Evolutionary conservation across 2,797 vertebrate genomes (phyloP).

Genomic region (Ambastaia sidthimunki): DNA sequence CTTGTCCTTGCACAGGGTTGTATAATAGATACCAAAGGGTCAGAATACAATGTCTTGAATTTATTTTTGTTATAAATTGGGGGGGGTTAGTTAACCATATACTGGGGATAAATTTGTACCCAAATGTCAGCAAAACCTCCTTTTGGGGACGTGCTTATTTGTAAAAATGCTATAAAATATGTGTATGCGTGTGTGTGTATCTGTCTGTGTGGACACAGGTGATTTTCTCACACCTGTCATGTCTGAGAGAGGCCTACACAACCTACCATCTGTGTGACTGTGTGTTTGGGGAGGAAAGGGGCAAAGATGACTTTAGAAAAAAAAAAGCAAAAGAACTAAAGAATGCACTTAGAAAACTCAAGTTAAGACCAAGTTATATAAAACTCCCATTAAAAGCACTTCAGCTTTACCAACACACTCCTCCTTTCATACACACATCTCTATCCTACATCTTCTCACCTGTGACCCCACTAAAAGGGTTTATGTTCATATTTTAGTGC

Average conservation of each 20-base stretch:
- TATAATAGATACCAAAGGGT: conserved; percentile 29
- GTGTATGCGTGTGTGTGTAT: conserved; percentile 12
- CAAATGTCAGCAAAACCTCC: no score
- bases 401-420: conserved; percentile 21
- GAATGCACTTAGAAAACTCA: conserved; percentile 53
- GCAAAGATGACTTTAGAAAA: conserved; percentile 39
- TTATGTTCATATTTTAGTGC: conserved; percentile 30
- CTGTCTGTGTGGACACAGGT: conserved; percentile 37
- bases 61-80: conserved; percentile 7
- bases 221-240: conserved; percentile 47
- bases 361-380: conserved; percentile 54
- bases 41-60: conserved; percentile 3
- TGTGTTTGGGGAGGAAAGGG: conserved; percentile 19
- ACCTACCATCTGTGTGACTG: conserved; percentile 26
- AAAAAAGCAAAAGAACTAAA: conserved; percentile 40
- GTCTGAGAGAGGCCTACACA: conserved; percentile 37
- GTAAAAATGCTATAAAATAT: no score
- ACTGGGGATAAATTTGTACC: no score
- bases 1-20: conserved; percentile 19
- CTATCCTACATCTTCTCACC: conserved; percentile 13
- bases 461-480: conserved; percentile 31
- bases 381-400: conserved; percentile 55
- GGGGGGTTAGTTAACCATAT: neutral
- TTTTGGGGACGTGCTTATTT: no score
- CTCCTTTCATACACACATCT: conserved; percentile 24